Evolutionary conservation across 2,888 invertebrate genomes (phyloP), one percentile per base, ranked within the genome.

Genomic region (Drosophila fungiperda): DNA sequence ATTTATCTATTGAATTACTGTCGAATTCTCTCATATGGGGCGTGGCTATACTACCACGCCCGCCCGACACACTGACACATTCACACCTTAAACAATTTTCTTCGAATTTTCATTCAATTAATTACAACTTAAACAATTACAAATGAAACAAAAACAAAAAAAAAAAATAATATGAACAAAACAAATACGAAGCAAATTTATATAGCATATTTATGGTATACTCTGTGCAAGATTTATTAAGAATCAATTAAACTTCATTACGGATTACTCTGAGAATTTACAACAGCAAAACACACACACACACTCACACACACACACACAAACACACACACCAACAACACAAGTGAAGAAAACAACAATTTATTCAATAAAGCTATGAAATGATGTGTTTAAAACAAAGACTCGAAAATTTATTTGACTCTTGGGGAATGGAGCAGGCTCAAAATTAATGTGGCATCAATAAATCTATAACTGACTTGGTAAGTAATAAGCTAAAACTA

Each of bases 301-400:
- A 76, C 66, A 52, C 59, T 63, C 29, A 0, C 5, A 29, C 29
- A 29, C 29, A 29, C 5, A 29, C 5, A 29, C 29, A 29, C 29
- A 29, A 0, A 29, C 29, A 29, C 5, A 26, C 26, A 26, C 26
- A 26, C 3, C 29, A 29, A 29, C 29, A 65, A 76, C 66, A 54
- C 59, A 66, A 74, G 67, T 70, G 72, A 73, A 77, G 64, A 61
- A 70, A 78, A 76, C 69, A 80, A 83, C 81, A 84, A 88, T 88
- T 88, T 87, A 87, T 87, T 87, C 86, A 87, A 87, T 87, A 87
- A 87, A 87, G 86, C 89, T 89, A 86, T 86, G 82, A 87, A 88
- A 87, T 86, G 84, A 88, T 87, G 89, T 87, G 86, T 88, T 87
- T 88, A 87, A 87, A 48, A 58, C 32, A 7, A n/a, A 54, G n/a